Percentiles rank a stretch among this genome's conserved stretches.
phyloP scores from a whole-genome alignment of 2,888 invertebrate species.

The Nemotelus pantherinus region DNA sequence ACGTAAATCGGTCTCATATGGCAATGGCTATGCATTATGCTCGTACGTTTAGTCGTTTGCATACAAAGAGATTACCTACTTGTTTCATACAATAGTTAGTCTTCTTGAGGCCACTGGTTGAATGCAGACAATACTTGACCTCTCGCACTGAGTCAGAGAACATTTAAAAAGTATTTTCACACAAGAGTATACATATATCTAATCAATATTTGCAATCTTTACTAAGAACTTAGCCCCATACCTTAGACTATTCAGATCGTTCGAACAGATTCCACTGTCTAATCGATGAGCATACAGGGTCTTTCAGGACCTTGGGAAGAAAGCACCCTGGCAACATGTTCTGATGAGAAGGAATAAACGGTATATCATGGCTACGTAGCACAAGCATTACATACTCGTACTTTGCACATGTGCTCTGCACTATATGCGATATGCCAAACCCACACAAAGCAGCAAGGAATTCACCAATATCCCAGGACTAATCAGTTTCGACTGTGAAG shows the following conservation, averaged over 20 bases:
- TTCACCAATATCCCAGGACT: slow-evolving; percentile 6
- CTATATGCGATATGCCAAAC: too few relatives aligned
- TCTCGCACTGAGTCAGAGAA: too few relatives aligned
- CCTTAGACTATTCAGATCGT: background rate
- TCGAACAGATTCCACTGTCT: background rate
- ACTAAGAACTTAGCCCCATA: background rate
- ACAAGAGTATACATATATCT: background rate
- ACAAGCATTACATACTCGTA: background rate
- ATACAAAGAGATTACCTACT: too few relatives aligned
- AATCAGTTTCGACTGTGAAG: slow-evolving; percentile 2
- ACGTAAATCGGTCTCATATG: too few relatives aligned
- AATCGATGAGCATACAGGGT: slow-evolving; percentile 11
- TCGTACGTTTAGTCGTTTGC: too few relatives aligned
- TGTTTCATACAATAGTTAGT: too few relatives aligned
- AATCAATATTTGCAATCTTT: slow-evolving; percentile 5
- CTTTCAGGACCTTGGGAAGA: background rate
- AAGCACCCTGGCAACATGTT: background rate
- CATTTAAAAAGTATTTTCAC: too few relatives aligned
- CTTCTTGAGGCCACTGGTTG: too few relatives aligned
- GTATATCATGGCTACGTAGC: background rate
- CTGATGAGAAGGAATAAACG: background rate
- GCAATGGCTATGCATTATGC: too few relatives aligned
- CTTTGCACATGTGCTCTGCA: too few relatives aligned
- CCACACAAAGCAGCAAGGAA: background rate
- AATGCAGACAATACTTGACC: too few relatives aligned